Percentiles rank a stretch among this genome's conserved stretches.
phyloP scores from a whole-genome alignment of 2,797 vertebrate genomes.

The Arctocebus calabarensis region DNA sequence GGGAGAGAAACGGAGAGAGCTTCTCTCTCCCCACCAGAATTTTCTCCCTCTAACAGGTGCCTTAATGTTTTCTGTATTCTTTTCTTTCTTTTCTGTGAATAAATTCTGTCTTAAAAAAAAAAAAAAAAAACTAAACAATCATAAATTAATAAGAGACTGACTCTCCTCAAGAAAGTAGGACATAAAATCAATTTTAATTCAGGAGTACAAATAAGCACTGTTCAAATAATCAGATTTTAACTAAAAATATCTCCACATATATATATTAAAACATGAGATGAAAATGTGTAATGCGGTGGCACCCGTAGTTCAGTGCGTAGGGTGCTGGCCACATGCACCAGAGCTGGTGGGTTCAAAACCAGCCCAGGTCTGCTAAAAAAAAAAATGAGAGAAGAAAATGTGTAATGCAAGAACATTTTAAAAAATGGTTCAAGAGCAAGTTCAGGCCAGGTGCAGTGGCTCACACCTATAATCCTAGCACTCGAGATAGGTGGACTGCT shows the following conservation, averaged over 20 bases:
- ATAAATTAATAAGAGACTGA: slow-evolving; percentile 29
- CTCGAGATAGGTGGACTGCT: no score
- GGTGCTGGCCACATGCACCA: no score
- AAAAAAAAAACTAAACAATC: neutral
- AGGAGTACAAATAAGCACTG: slow-evolving; percentile 13
- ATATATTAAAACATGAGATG: slow-evolving; percentile 35
- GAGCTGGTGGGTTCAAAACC: no score
- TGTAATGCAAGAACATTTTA: neutral
- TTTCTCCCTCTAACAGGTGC: no score
- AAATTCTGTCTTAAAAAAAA: no score
- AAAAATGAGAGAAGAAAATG: neutral
- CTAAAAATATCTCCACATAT: slow-evolving; percentile 30
- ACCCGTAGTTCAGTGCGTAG: no score
- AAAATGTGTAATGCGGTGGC: neutral
- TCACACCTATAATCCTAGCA: no score
- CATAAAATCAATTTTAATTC: slow-evolving; percentile 9
- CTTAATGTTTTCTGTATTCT: no score
- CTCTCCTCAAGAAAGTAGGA: neutral
- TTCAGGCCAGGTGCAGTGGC: neutral
- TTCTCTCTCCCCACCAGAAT: no score
- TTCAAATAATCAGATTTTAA: neutral
- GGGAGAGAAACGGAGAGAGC: no score
- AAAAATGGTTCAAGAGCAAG: slow-evolving; percentile 48
- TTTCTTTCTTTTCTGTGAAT: no score
- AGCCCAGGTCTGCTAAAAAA: no score